A percentile compares a stretch with the other conserved stretches of the same genome.
phyloP scores from a whole-genome alignment of 2,113 vertebrate species.

The Romanogobio albipinnatus region DNA sequence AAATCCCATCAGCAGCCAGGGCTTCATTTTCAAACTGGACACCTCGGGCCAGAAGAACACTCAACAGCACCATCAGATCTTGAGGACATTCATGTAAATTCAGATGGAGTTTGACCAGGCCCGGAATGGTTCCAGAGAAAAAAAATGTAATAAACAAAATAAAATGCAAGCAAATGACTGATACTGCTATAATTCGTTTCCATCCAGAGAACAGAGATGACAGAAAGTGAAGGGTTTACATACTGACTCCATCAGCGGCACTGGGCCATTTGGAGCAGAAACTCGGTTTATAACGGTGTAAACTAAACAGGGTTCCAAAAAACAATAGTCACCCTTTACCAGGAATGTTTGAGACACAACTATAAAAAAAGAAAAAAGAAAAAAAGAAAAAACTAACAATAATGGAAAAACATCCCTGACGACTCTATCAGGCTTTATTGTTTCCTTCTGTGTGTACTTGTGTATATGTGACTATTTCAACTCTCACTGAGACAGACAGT shows the following conservation, averaged over 20 bases:
- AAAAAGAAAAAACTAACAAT: not conserved
- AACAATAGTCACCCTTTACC: slow-evolving; percentile 35
- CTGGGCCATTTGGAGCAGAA: not conserved
- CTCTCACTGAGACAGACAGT: not conserved
- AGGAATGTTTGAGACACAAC: slow-evolving; percentile 32
- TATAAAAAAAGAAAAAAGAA: slow-evolving; percentile 17
- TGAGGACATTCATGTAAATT: not conserved
- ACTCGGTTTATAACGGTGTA: slow-evolving; percentile 32
- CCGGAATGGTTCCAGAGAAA: not conserved
- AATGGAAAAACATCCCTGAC: not conserved
- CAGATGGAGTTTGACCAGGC: not conserved
- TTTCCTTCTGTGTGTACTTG: not conserved
- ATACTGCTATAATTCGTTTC: not conserved
- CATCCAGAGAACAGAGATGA: not conserved
- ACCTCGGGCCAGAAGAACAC: not conserved
- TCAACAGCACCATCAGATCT: not conserved
- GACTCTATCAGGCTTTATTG: not conserved
- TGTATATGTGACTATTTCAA: not conserved
- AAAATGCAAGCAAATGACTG: not conserved
- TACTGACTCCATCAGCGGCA: not conserved
- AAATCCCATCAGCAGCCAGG: slow-evolving; percentile 23
- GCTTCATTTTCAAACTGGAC: slow-evolving; percentile 13
- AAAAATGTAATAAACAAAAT: not conserved
- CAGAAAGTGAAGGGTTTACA: not conserved
- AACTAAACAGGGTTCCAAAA: slow-evolving; percentile 26